Base-by-base conservation (phyloP, 2,113 vertebrate species). In the Sturnira hondurensis region DNA sequence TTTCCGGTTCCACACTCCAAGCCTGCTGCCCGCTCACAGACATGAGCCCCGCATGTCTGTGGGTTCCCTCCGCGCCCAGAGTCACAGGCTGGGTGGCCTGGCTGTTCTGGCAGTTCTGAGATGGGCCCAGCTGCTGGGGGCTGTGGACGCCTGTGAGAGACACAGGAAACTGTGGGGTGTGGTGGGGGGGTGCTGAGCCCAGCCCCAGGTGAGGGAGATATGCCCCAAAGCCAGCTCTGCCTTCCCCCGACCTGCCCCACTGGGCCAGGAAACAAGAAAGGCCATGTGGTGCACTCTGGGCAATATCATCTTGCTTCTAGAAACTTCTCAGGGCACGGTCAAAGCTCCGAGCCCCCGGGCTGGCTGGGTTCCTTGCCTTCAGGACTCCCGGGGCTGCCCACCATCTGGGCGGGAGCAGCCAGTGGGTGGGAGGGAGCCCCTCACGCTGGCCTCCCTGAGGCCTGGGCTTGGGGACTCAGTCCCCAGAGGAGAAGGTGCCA, bases 151-250 rank as follows among this genome's bases (percentile, higher is more conserved):
- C 47, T 24, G 9, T 19, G 17, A 36, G 4, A 28, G 4, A 8
- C 8, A 26, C 6, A 9, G 58, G 61, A 3, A 10, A 31, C n/a
- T 19, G 50, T 14, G 19, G 0, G 0, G 14, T 8, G 0, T 4
- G 38, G 7, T 0, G 6, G 0, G 11, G 58, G 7, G 1, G 4
- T 4, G 22, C n/a, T 1, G 2, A 3, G 54, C 13, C 24, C 36
- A 5, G 26, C 20, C 13, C 20, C 26, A 22, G 70, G 11, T 8
- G 8, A 36, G 31, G n/a, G 26, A 8, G 5, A 2, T 13, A 0
- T 4, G 26, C 43, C 33, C 28, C 77, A 5, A 31, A 74, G 38
- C 31, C 36, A 0, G 31, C 56, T 47, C 26, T 45, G 4, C 6
- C 19, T 41, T 41, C 81, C 20, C 3, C 41, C 33, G 0, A 16